Evolutionary conservation across 2,797 vertebrate species (phyloP).

Genomic region (Girardinus metallicus): DNA sequence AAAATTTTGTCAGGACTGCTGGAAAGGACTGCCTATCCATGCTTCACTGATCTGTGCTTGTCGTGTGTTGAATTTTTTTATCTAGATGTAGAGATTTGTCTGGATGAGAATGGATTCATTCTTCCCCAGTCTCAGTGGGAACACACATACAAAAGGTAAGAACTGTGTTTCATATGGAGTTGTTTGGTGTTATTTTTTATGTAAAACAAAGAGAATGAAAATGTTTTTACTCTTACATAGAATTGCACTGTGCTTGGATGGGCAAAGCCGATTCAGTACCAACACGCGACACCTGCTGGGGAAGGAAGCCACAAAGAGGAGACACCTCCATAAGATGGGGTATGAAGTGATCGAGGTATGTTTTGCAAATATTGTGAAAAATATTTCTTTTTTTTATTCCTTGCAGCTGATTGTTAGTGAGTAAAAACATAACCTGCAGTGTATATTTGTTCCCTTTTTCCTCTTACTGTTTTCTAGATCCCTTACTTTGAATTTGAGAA

Average conservation of each 20-base stretch:
- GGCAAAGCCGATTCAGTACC: slow-evolving; percentile 48
- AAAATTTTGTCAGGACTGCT: background rate
- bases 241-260: slow-evolving; percentile 51
- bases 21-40: too few species aligned
- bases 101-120: slow-evolving; percentile 55
- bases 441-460: background rate
- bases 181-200: background rate
- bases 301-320: slow-evolving; percentile 60
- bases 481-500: slow-evolving; percentile 63
- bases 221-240: slow-evolving; percentile 21
- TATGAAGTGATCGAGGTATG: slow-evolving; percentile 54
- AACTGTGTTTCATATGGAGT: background rate
- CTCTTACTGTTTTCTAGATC: slow-evolving; percentile 36
- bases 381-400: background rate
- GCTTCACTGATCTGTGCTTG: background rate
- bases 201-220: background rate
- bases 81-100: slow-evolving; percentile 58
- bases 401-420: background rate
- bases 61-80: background rate
- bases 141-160: slow-evolving; percentile 35
- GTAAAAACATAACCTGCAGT: background rate
- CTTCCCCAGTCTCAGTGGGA: slow-evolving; percentile 59
- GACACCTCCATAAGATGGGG: slow-evolving; percentile 53
- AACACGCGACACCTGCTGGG: slow-evolving; percentile 60
- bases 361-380: background rate